These are phyloP conservation scores for Spinus pinus DNA, from an alignment of 2,797 vertebrate genomes.

Conservation along the genomic window DNA sequence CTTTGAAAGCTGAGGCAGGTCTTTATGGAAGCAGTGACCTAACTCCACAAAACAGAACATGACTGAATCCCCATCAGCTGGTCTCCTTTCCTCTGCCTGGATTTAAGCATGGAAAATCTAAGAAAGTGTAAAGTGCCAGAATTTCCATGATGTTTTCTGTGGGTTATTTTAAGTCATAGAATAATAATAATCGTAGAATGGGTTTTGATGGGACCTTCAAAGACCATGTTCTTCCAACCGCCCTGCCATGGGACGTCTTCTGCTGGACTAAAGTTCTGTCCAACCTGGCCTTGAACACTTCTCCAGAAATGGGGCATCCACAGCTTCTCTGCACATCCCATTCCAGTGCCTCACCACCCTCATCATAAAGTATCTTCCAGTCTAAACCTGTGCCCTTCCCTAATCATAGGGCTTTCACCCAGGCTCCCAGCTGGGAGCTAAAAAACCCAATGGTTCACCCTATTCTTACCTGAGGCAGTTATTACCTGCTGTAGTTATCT, in stretches of 20 bases:
- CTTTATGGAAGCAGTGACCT: neutral
- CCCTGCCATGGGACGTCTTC: neutral
- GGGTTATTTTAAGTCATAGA: neutral
- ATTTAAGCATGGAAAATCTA: neutral
- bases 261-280: neutral
- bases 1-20: neutral
- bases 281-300: neutral
- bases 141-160: neutral
- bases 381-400: neutral
- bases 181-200: neutral
- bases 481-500: neutral
- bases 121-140: neutral
- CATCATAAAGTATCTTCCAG: rapidly evolving
- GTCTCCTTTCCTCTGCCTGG: neutral
- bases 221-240: neutral
- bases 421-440: neutral
- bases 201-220: neutral
- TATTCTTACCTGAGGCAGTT: neutral
- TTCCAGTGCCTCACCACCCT: neutral
- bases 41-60: neutral
- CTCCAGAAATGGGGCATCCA: neutral
- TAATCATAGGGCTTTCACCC: neutral
- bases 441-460: neutral
- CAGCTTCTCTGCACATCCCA: neutral
- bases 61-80: neutral